phyloP scores from a whole-genome alignment of 1,140 invertebrate genomes.

The Temnothorax nylanderi region DNA sequence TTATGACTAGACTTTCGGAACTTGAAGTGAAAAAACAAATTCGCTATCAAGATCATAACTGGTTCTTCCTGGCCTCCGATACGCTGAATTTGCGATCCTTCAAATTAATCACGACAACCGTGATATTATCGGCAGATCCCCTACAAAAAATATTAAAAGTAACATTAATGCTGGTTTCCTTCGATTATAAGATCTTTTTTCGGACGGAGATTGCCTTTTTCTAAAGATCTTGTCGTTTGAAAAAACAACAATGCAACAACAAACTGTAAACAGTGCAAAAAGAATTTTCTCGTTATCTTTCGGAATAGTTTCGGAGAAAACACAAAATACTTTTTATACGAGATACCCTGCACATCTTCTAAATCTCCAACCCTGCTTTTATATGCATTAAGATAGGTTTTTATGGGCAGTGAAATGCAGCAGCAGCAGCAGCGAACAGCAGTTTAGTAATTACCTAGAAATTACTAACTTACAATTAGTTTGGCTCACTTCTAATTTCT shows the following conservation, averaged over 20 bases:
- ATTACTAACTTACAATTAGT: no score
- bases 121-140: conserved; percentile 98
- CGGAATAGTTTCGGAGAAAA: no score
- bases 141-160: conserved; percentile 77
- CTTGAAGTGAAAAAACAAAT: background rate
- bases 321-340: background rate
- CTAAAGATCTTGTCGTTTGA: no score
- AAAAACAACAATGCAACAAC: no score
- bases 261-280: no score
- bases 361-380: background rate
- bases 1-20: conserved; percentile 21
- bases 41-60: conserved; percentile 28
- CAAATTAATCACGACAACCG: conserved; percentile 96
- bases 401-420: no score
- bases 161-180: background rate
- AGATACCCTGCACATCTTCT: background rate
- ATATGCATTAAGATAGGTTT: background rate
- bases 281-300: no score
- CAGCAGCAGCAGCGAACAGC: no score
- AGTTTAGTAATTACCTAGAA: no score
- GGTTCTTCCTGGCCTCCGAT: conserved; percentile 68
- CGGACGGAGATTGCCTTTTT: background rate
- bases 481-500: no score
- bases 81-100: conserved; percentile 86
- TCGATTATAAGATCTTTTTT: background rate